Base-by-base conservation (phyloP, 2,797 vertebrate genomes). In the Hoplostethus mediterraneus region DNA sequence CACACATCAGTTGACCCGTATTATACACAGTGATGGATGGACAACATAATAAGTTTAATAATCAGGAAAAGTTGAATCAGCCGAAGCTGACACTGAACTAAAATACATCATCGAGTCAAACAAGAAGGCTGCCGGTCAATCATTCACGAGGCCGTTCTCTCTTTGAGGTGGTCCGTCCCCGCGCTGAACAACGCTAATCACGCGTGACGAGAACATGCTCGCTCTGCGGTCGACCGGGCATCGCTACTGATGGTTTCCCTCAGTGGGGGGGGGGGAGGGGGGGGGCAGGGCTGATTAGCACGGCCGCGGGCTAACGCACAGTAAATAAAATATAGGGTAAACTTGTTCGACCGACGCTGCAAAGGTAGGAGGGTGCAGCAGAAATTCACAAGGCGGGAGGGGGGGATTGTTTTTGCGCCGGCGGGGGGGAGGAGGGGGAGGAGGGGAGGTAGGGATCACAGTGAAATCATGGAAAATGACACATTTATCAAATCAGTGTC, bases 161-260 rank as follows among this genome's bases (percentile, higher is more conserved):
- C 88, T 91, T 92, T 91, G 90, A 92, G 93, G 92, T 93, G 91
- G 92, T 92, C 92, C 79, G 74, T 76, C 79, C 87, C 90, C 75
- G 74, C 85, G 82, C 89, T 90, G 82, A 81, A 90, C 90, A 88
- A 90, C 75, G 90, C 63, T 92, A 92, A 94, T 93, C 93, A 93
- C 87, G 90, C 90, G 77, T 95, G 93, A 94, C 89, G 85, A 86
- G 90, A 92, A 92, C 91, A 92, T 80, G 88, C 87, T 92, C 78
- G 83, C 89, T 81, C 87, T 64, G 83, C 65, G 85, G 90, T 88
- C 71, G 77, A 51, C 77, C 73, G 65, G 85, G 86, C 90, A 81
- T 81, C 71, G 54, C 89, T 30, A 57, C 89, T 82, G 83, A 90
- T 81, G 87, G 82, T 71, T 84, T 87, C 75, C 86, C 84, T 62